Conservation (phyloP, 2,113 vertebrate species). For the Mystacornis crossleyi region DNA sequence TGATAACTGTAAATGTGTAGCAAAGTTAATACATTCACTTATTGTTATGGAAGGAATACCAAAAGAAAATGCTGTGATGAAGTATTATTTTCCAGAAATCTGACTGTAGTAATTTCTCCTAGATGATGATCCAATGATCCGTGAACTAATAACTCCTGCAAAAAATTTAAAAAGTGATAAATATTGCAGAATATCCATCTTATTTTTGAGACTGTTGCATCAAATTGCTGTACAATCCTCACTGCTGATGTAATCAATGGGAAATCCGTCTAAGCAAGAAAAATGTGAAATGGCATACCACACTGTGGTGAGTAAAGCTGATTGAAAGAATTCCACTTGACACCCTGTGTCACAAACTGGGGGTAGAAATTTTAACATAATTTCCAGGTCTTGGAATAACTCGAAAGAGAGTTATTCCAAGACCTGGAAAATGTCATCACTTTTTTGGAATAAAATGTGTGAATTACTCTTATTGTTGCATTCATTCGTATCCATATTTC, state of each 20-base stretch:
- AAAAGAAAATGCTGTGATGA: not conserved
- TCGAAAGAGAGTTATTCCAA: not conserved
- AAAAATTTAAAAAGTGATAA: not conserved
- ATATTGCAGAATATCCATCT: not conserved
- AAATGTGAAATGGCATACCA: not conserved
- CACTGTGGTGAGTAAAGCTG: not conserved
- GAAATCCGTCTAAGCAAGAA: not conserved
- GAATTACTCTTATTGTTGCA: not conserved
- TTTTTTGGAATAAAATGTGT: not conserved
- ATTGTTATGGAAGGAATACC: not conserved
- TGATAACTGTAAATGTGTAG: not conserved
- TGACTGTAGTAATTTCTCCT: not conserved
- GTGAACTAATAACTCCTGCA: not conserved
- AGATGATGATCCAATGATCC: not conserved
- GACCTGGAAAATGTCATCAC: not conserved
- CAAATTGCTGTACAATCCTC: not conserved
- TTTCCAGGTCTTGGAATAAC: not conserved
- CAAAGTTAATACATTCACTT: not conserved
- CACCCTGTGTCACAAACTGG: not conserved
- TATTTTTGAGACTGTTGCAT: not conserved
- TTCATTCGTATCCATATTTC: not conserved
- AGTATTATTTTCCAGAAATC: not conserved
- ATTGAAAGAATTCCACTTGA: not conserved
- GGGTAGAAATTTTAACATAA: not conserved
- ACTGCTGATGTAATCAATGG: not conserved